phyloP scores from a whole-genome alignment of 1,140 invertebrate species.

The Pogonomyrmex californicus region DNA sequence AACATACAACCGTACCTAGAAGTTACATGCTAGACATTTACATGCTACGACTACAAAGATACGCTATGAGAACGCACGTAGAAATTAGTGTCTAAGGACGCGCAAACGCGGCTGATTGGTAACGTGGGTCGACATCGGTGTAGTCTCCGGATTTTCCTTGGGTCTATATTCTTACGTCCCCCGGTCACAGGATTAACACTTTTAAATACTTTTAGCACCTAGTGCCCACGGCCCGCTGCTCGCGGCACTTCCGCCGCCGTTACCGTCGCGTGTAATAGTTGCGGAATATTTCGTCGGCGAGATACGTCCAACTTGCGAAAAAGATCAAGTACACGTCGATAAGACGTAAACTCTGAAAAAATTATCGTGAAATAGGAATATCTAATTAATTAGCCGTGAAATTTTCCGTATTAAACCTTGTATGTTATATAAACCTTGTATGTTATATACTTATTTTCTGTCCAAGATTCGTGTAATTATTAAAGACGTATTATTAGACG shows the following conservation, averaged over 20 bases:
- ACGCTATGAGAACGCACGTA: conserved; percentile 44
- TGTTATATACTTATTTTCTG: background rate
- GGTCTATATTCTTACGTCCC: conserved; percentile 70
- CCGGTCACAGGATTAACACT: conserved; percentile 76
- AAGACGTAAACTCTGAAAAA: background rate
- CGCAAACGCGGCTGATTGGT: background rate
- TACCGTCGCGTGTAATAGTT: conserved; percentile 38
- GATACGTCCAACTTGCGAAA: background rate
- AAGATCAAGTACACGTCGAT: background rate
- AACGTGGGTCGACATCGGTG: conserved; percentile 48
- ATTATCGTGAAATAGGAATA: no score
- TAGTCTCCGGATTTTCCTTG: conserved; percentile 48
- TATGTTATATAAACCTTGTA: background rate
- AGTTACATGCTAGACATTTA: conserved; percentile 69
- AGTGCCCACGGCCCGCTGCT: conserved; percentile 78
- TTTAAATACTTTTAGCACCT: conserved; percentile 84
- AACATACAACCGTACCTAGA: conserved; percentile 50
- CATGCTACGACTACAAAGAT: conserved; percentile 51
- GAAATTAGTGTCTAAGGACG: conserved; percentile 63
- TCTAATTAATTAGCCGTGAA: background rate
- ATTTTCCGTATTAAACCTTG: background rate
- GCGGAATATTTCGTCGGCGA: conserved; percentile 46
- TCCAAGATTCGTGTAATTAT: background rate
- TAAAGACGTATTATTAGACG: background rate
- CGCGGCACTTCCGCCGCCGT: conserved; percentile 74